These are phyloP conservation scores for Hippocampus kuda DNA, from an alignment of 2,797 vertebrate genomes.

Conservation along the genomic window DNA sequence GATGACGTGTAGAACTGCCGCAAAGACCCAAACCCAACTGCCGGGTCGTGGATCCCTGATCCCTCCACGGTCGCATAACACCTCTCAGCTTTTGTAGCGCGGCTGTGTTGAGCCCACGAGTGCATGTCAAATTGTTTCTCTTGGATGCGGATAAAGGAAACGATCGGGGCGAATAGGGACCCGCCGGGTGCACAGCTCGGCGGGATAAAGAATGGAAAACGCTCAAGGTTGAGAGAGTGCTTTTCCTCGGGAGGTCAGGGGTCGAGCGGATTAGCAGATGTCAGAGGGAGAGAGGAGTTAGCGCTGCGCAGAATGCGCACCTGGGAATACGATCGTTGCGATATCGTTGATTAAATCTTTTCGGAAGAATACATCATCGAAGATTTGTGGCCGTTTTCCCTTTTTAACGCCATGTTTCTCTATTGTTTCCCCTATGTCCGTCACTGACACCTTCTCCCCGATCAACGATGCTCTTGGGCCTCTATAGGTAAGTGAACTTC, in stretches of 20 bases:
- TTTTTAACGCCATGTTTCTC: constrained; percentile 26
- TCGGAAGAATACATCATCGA: neutral
- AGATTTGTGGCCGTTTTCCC: constrained; percentile 6
- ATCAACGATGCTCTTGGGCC: neutral
- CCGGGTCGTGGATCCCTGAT: neutral
- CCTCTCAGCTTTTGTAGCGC: constrained; percentile 17
- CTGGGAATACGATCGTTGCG: constrained; percentile 32
- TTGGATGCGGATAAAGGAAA: constrained; percentile 55
- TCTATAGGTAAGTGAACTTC: constrained; percentile 54
- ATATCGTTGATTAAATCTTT: neutral
- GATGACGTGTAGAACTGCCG: constrained; percentile 23
- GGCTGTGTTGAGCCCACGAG: constrained; percentile 47
- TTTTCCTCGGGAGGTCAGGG: constrained; percentile 70
- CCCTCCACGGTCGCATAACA: neutral
- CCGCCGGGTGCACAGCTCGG: constrained; percentile 40
- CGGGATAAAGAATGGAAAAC: constrained; percentile 47
- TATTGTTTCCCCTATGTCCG: constrained; percentile 23
- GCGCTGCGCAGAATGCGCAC: constrained; percentile 21
- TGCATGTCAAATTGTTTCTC: constrained; percentile 63
- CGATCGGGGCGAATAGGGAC: constrained; percentile 67
- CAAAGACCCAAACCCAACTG: constrained; percentile 10
- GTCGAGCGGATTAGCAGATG: constrained; percentile 71
- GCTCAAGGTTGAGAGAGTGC: constrained; percentile 68
- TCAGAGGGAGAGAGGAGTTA: constrained; percentile 49
- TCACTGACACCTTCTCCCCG: constrained; percentile 10